Evolutionary conservation across 2,888 invertebrate species (phyloP).

Genomic region (Teleiodes luculella): DNA sequence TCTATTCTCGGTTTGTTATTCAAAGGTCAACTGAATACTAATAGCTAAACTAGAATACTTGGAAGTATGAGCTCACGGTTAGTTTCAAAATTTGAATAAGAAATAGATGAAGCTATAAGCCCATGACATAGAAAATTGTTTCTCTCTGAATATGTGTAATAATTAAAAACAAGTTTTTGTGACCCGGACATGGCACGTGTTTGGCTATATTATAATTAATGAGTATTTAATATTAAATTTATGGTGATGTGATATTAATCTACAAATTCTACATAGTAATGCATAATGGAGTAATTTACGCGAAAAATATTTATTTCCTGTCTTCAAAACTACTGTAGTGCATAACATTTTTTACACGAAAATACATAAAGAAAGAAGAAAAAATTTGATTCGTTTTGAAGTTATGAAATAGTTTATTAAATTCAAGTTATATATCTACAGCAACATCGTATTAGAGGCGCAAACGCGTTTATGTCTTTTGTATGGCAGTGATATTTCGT

Average conservation of each 20-base stretch:
- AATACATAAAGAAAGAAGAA: no score
- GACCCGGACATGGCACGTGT: conserved; percentile 65
- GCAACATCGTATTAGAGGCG: not conserved
- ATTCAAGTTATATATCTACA: no score
- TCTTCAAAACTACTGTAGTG: no score
- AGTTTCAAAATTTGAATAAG: conserved; percentile 20
- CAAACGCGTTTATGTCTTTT: conserved; percentile 67
- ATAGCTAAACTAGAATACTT: conserved; percentile 10
- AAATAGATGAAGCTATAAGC: conserved; percentile 10
- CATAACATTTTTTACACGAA: no score
- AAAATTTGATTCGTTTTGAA: not conserved
- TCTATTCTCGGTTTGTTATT: not conserved
- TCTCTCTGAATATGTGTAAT: conserved; percentile 37
- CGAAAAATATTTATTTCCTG: conserved; percentile 16
- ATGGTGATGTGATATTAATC: conserved; percentile 23
- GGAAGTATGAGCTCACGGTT: conserved; percentile 6
- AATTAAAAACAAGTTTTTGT: conserved; percentile 57
- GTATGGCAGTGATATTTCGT: conserved; percentile 39
- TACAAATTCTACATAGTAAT: conserved; percentile 17
- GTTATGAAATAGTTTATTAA: no score
- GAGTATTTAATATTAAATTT: conserved; percentile 9
- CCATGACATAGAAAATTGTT: conserved; percentile 26
- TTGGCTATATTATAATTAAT: conserved; percentile 23
- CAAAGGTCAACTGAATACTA: not conserved
- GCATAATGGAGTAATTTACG: conserved; percentile 16